These are phyloP conservation scores for Holothuria glaberrima DNA, from an alignment of 35 echinoderm and acorn worm species.

Conservation along the genomic window DNA sequence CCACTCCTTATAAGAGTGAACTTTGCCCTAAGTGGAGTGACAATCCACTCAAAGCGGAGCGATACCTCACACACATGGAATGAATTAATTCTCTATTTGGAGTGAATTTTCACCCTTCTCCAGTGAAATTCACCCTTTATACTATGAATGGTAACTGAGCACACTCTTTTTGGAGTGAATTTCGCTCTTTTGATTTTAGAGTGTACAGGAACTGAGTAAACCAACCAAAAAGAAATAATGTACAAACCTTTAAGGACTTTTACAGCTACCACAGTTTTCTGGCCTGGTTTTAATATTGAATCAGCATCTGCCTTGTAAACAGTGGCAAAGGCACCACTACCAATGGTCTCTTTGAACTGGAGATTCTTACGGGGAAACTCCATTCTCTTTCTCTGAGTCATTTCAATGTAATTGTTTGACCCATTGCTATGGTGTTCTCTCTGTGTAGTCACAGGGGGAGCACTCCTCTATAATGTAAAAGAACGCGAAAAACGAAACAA, in stretches of 20 bases:
- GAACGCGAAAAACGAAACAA: too few relatives aligned
- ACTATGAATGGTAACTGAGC: neutral
- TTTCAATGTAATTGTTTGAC: neutral
- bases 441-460: neutral
- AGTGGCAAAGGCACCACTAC: conserved; percentile 75
- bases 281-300: conserved; percentile 29
- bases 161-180: too few relatives aligned
- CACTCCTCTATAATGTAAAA: neutral
- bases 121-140: too few relatives aligned
- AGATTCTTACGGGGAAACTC: conserved; percentile 31
- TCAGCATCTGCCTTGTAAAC: conserved; percentile 82
- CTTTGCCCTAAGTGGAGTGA: too few relatives aligned
- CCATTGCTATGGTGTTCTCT: neutral
- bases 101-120: too few relatives aligned
- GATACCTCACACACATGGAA: too few relatives aligned
- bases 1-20: too few relatives aligned
- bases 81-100: too few relatives aligned
- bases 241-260: conserved; percentile 85
- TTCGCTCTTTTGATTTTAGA: too few relatives aligned
- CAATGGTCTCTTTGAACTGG: conserved; percentile 40
- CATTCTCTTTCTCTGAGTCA: conserved; percentile 25
- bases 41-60: too few relatives aligned
- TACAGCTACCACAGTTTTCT: conserved; percentile 68
- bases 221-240: neutral
- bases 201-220: too few relatives aligned